Evolutionary conservation across 2,797 vertebrate genomes (phyloP).

Genomic region (Oreortyx pictus): DNA sequence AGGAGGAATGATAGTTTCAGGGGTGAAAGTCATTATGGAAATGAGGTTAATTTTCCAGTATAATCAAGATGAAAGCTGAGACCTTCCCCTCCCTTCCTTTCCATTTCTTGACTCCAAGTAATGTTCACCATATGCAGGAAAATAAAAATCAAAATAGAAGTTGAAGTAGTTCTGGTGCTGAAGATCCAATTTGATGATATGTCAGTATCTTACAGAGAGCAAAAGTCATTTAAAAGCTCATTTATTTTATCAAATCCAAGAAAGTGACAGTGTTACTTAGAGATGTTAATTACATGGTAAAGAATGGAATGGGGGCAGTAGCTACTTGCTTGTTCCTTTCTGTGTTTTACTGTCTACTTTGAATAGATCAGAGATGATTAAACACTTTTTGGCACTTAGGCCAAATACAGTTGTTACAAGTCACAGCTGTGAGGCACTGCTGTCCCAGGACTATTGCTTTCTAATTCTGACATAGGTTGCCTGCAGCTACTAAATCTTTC

Average conservation of each 20-base stretch:
- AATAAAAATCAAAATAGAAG: not conserved
- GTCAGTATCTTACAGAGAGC: not conserved
- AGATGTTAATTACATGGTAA: not conserved
- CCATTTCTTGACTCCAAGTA: not conserved
- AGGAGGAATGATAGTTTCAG: not conserved
- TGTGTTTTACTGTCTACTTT: constrained; percentile 8
- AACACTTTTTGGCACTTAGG: constrained; percentile 55
- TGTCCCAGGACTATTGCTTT: constrained; percentile 49
- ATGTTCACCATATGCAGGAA: not conserved
- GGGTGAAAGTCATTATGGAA: not conserved
- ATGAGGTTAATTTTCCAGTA: not conserved
- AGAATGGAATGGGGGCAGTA: not conserved
- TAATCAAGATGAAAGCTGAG: not conserved
- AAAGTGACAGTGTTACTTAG: not conserved
- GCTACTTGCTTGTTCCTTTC: constrained; percentile 13
- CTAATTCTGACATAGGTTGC: constrained; percentile 53
- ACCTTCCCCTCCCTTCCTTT: not conserved
- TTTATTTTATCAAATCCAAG: not conserved
- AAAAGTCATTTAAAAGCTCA: not conserved
- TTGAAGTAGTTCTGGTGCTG: not conserved
- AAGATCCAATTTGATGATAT: not conserved
- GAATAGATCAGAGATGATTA: constrained; percentile 27
- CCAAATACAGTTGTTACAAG: constrained; percentile 59
- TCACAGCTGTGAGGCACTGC: constrained; percentile 68
- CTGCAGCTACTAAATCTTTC: constrained; percentile 53